Evolutionary conservation across 2,888 invertebrate species (phyloP), one percentile per base, ranked within the genome.

Genomic region (Cosmopolites sordidus): DNA sequence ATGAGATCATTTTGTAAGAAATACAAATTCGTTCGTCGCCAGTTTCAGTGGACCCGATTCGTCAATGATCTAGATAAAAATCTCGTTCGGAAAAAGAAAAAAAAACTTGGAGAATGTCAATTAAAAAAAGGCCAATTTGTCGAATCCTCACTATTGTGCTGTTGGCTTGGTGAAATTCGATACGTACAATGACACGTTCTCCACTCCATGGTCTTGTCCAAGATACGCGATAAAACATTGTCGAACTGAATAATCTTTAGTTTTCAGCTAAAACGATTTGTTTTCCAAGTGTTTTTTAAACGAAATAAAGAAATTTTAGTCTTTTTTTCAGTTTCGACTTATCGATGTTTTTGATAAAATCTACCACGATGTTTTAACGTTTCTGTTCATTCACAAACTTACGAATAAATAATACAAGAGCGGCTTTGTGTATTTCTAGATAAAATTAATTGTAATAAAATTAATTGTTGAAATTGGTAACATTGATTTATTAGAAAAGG

Each of bases 21-120:
- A 46, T 48, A 54, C 54, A 54, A 54, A 54, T 54, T 49, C 45
- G 48, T 16, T 49, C 48, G 54, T 54, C 54, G 27, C 41, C 45
- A 48, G 27, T 41, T 27, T 49, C 44, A 46, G 39, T 38, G 54
- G 37, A 41, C 54, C 48, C 54, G 49, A 54, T 54, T 54, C 44
- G 16, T 54, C 49, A 54, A 42, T 48, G 44, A 47, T 54, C 38
- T 4, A 4, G 54, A 50, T 54, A 54, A 18, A 4, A 12, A 54
- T 54, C 50, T 29, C 16, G 12, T 15, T 43, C 43, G 5, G 33
- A 33, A 12, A 33, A 33, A 12, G 11, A 11, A 46, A 46, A 42
- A 54, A 54, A 54, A 54, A 30, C 42, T 16, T 47, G 27, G 40
- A 22, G 43, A 15, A 30, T 45, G 54, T 54, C 54, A 54, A 54